Base-by-base conservation (phyloP, 2,113 vertebrate species). In the Oryzias javanicus region DNA sequence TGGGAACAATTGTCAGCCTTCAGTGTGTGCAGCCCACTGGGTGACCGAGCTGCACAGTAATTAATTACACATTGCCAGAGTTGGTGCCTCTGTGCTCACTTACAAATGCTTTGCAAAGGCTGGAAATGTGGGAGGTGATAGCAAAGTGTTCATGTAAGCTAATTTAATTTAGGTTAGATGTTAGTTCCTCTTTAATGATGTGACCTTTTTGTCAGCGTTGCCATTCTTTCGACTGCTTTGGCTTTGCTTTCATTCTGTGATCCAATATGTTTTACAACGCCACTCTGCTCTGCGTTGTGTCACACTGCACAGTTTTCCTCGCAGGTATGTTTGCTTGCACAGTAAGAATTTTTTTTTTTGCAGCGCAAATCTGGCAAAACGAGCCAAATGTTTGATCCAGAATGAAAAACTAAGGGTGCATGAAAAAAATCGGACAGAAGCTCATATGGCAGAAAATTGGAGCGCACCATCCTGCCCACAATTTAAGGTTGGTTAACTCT, bases 21-120 rank as follows among this genome's bases (percentile, higher is more conserved):
- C 66, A 16, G 41, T 55, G 57, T 78, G 48, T 78, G 76, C 50
- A 61, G 69, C 84, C 80, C 81, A 80, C 80, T 79, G 83, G 52
- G 81, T 67, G 71, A 87, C 74, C 68, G 79, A 79, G 81, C 66
- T 70, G 72, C 54, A 80, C 63, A 75, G 77, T 81, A 82, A 90
- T 92, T 86, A 82, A 80, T 79, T 84, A 80, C 62, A 73, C 70
- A 63, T 78, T 25, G 41, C 72, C 73, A 68, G 69, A 75, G 54
- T 60, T 57, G 62, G 67, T 67, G 60, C 80, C 74, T 81, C 56
- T 64, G 62, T 66, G 65, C 60, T 74, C 74, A 77, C 78, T 72
- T 69, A 85, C 70, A 86, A 85, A 85, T 55, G n/a, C 44, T 71
- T 85, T 71, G 61, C 73, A 83, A 64, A 80, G 50, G 46, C 63